These are phyloP conservation scores for Poecilia picta DNA, from an alignment of 2,797 vertebrate species.

Conservation along the genomic window DNA sequence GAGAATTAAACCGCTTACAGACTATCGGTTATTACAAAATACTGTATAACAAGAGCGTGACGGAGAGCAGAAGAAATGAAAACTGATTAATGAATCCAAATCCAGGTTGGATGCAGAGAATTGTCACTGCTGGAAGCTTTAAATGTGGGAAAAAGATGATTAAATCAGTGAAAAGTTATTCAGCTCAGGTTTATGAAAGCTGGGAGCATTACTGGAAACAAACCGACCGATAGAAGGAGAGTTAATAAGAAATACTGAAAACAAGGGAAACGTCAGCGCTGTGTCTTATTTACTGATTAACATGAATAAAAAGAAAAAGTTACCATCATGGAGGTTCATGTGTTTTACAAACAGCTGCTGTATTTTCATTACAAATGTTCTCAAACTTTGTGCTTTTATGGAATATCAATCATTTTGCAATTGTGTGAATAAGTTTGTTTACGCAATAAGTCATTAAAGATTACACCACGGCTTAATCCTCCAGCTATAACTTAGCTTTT, in stretches of 20 bases:
- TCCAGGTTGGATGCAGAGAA: background rate
- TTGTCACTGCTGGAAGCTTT: background rate
- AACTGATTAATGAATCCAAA: background rate
- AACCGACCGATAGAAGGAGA: background rate
- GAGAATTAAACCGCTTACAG: constrained; percentile 15
- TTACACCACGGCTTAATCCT: too few species aligned
- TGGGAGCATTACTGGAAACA: constrained; percentile 6
- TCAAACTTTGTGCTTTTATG: too few species aligned
- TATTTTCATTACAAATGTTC: too few species aligned
- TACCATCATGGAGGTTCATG: constrained; percentile 11
- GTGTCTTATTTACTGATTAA: background rate
- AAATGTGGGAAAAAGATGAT: background rate
- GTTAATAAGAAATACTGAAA: constrained; percentile 15
- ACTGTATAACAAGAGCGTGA: constrained; percentile 11
- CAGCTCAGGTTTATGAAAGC: constrained; percentile 2
- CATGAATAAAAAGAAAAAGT: background rate
- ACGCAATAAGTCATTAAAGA: too few species aligned
- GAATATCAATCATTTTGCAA: too few species aligned
- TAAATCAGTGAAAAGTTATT: background rate
- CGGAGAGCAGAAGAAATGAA: background rate
- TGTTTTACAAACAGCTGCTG: too few species aligned
- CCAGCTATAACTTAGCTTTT: background rate
- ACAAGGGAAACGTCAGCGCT: background rate
- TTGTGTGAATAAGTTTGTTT: background rate
- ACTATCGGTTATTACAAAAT: background rate